Conservation (phyloP, 92 coral and sea anemone species). For the Muricea muricata region DNA sequence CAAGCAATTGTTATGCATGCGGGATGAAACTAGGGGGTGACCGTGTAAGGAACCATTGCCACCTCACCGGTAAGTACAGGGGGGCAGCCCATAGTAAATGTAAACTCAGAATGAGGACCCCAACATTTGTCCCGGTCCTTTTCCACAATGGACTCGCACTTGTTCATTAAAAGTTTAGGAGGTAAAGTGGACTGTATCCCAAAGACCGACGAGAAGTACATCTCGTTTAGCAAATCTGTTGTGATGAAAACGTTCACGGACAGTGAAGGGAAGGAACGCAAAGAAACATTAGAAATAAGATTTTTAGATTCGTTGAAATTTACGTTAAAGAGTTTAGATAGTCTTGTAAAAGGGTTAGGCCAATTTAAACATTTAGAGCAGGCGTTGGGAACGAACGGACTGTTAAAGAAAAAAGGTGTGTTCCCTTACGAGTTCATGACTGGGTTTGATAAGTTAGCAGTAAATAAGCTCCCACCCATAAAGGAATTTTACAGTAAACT, state of each 20-base stretch:
- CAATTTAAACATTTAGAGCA: background rate
- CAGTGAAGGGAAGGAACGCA: too few relatives aligned
- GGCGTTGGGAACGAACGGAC: too few relatives aligned
- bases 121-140: slow-evolving; percentile 48
- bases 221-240: background rate
- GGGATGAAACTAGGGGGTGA: background rate
- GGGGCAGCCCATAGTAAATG: slow-evolving; percentile 6
- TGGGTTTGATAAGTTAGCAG: background rate
- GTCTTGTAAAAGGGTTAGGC: background rate
- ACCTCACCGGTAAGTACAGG: too few relatives aligned
- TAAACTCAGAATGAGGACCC: background rate
- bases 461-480: slow-evolving; percentile 13
- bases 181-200: background rate
- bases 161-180: background rate
- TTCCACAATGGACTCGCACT: too few relatives aligned
- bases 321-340: background rate
- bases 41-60: background rate
- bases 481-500: slow-evolving; percentile 10
- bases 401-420: slow-evolving; percentile 50
- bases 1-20: background rate
- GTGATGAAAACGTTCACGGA: background rate
- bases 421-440: slow-evolving; percentile 37
- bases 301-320: background rate
- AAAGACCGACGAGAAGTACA: background rate
- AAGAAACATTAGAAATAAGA: background rate